Evolutionary conservation across 2,113 vertebrate species (phyloP).

Genomic region (Vimba vimba): DNA sequence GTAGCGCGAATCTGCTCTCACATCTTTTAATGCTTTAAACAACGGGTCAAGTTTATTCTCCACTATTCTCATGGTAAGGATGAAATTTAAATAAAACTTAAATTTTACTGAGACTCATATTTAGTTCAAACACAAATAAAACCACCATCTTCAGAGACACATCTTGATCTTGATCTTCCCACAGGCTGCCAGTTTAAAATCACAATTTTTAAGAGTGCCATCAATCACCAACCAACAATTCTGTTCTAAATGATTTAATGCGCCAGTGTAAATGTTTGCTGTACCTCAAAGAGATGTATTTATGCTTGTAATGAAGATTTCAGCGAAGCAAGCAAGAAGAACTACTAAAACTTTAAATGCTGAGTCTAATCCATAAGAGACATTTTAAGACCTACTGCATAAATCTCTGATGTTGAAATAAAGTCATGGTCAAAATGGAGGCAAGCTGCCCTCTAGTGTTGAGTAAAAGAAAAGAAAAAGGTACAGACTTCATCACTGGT

Average conservation of each 20-base stretch:
- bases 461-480: neutral
- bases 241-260: neutral
- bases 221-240: neutral
- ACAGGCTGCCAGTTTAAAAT: neutral
- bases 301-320: neutral
- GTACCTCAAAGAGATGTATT: neutral
- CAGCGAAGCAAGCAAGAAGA: conserved; percentile 8
- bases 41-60: neutral
- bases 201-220: neutral
- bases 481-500: neutral
- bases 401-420: neutral
- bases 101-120: neutral
- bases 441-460: conserved; percentile 58
- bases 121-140: neutral
- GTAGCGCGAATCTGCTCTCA: neutral
- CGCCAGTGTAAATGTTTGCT: neutral
- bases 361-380: no score
- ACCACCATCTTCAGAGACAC: neutral
- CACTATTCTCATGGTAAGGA: neutral
- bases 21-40: neutral
- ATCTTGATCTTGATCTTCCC: neutral
- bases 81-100: neutral
- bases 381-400: neutral
- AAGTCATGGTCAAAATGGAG: neutral
- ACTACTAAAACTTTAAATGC: neutral